Evolutionary conservation across 2,888 invertebrate species (phyloP).

Genomic region (Eumerus sabulonum): DNA sequence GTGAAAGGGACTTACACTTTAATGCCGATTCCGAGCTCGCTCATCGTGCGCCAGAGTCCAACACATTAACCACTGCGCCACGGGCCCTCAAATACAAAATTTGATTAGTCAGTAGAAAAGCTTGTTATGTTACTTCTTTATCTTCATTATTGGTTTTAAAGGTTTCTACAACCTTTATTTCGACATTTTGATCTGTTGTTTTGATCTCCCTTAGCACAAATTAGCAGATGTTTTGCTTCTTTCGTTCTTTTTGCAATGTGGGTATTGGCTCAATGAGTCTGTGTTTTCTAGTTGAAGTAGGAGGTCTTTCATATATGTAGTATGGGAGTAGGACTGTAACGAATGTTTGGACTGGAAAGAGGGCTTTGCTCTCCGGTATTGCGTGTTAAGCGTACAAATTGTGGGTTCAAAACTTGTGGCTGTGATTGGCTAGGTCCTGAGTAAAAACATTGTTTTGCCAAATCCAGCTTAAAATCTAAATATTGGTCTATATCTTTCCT

Average conservation of each 20-base stretch:
- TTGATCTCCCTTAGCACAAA: no score
- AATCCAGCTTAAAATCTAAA: not conserved
- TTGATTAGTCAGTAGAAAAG: no score
- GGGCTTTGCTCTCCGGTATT: not conserved
- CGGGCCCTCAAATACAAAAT: no score
- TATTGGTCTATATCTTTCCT: not conserved
- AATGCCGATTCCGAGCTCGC: no score
- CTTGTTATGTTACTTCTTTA: no score
- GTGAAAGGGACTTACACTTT: no score
- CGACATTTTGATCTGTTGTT: no score
- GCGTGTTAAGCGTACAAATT: not conserved
- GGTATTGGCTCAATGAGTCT: not conserved
- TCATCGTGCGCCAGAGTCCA: no score
- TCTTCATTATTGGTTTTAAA: no score
- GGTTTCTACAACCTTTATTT: no score
- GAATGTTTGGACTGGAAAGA: not conserved
- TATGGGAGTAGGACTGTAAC: no score
- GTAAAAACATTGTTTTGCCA: not conserved
- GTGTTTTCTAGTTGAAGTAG: not conserved
- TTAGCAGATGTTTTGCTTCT: slow-evolving; percentile 10
- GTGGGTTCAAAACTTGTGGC: not conserved
- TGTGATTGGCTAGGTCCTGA: not conserved
- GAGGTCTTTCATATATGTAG: not conserved
- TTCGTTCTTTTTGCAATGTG: slow-evolving; percentile 2
- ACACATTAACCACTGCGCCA: no score